Percentiles rank a stretch among this genome's conserved stretches.
Evolutionary conservation across 2,888 invertebrate genomes (phyloP).

Genomic region (Thereva nobilitata): DNA sequence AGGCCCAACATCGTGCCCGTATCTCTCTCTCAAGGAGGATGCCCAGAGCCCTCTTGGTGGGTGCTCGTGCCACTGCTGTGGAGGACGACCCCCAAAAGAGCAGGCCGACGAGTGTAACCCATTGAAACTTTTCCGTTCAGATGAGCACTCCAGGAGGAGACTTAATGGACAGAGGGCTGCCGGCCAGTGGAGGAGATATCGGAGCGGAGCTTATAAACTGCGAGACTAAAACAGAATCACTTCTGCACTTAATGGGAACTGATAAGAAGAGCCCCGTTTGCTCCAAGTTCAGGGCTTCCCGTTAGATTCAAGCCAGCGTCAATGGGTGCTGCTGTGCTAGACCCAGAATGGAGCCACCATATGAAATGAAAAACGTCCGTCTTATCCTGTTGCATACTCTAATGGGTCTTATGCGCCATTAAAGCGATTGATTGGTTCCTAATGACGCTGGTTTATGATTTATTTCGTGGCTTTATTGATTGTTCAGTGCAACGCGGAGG

Average conservation of each 20-base stretch:
- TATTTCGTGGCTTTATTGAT: background rate
- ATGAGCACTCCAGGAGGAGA: conserved; percentile 10
- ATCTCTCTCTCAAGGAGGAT: background rate
- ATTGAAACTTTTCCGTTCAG: conserved; percentile 17
- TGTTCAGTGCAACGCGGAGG: too few relatives aligned
- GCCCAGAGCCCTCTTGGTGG: background rate
- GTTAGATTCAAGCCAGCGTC: background rate
- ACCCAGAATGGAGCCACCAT: background rate
- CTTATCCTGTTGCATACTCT: conserved; percentile 10
- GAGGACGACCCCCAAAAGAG: background rate
- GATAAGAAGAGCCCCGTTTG: conserved; percentile 15
- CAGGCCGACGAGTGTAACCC: conserved; percentile 5
- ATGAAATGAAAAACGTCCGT: background rate
- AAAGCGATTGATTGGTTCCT: conserved; percentile 14
- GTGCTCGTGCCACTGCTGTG: too few relatives aligned
- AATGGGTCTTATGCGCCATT: conserved; percentile 1
- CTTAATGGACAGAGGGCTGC: conserved; percentile 17
- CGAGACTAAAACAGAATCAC: conserved; percentile 19
- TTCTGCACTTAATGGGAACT: conserved; percentile 32
- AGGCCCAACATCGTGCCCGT: background rate
- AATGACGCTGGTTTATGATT: conserved; percentile 17
- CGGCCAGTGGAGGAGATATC: conserved; percentile 3
- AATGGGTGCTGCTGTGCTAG: conserved; percentile 5
- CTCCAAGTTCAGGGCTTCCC: background rate
- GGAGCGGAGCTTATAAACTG: background rate